Percentiles rank a stretch among this genome's conserved stretches.
Evolutionary conservation across 2,797 vertebrate genomes (phyloP).

Genomic region (Rhinella marina): DNA sequence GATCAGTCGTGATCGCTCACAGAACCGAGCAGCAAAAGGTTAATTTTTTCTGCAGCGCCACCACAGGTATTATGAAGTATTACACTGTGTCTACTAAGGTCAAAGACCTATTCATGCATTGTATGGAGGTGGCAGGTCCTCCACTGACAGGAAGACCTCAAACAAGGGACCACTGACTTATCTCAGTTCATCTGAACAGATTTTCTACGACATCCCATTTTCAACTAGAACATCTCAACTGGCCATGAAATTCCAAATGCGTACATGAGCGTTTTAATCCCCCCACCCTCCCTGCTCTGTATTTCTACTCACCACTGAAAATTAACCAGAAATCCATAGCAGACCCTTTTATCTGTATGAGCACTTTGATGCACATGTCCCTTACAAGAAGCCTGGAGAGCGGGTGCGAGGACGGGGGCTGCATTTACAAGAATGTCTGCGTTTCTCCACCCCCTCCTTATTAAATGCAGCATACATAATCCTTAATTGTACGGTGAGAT

Average conservation of each 20-base stretch:
- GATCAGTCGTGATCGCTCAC: too few species aligned
- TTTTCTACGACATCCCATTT: background rate
- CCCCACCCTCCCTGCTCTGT: background rate
- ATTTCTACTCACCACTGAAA: background rate
- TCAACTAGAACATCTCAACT: background rate
- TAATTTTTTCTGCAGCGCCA: too few species aligned
- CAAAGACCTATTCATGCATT: too few species aligned
- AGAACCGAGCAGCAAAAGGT: too few species aligned
- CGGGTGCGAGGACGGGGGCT: background rate
- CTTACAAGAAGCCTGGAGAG: background rate
- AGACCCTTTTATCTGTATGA: background rate
- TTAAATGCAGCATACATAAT: conserved; percentile 59
- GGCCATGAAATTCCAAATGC: background rate
- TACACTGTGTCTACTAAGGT: too few species aligned
- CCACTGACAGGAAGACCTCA: background rate
- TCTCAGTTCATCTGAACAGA: too few species aligned
- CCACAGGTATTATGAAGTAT: too few species aligned
- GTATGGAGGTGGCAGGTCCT: background rate
- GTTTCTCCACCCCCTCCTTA: conserved; percentile 28
- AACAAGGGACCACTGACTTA: background rate
- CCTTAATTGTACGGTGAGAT: conserved; percentile 51
- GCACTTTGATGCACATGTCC: conserved; percentile 9
- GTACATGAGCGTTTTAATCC: background rate
- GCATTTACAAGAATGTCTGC: conserved; percentile 32
- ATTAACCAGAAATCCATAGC: background rate